Conservation (phyloP, 2,888 invertebrate species). For the Rhaphigaster nebulosa region DNA sequence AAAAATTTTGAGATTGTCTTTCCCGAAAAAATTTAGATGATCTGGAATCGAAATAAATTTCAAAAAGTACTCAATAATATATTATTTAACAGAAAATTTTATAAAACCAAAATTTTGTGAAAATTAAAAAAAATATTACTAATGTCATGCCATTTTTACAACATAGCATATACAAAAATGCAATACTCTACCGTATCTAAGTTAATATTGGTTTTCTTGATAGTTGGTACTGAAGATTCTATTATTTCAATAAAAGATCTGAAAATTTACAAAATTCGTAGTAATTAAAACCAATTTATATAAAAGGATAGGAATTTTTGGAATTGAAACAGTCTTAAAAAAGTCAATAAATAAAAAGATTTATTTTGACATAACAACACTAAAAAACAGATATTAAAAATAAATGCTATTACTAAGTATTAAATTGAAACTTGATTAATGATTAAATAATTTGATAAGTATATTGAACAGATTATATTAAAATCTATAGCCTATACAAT, state of each 20-base stretch:
- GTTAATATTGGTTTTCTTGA: not conserved
- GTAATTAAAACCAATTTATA: not conserved
- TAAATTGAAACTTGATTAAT: slow-evolving; percentile 13
- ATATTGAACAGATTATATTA: slow-evolving; percentile 6
- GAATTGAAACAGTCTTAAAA: not conserved
- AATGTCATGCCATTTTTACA: no score
- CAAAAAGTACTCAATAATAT: no score
- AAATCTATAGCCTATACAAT: slow-evolving; percentile 27
- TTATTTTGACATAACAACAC: not conserved
- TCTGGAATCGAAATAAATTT: no score
- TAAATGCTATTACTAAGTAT: slow-evolving; percentile 36
- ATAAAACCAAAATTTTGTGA: no score
- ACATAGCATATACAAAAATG: no score
- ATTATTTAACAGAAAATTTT: no score
- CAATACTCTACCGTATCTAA: no score
- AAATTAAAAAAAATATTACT: no score
- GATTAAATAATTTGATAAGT: not conserved
- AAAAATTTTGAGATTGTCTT: no score
- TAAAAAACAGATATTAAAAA: slow-evolving; percentile 35
- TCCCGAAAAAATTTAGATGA: no score
- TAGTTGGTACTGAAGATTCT: not conserved
- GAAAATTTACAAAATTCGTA: not conserved
- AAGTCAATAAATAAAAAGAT: slow-evolving; percentile 38
- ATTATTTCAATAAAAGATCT: not conserved
- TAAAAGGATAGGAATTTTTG: not conserved